Conservation (phyloP, 2,888 invertebrate species). For the Ormia ochracea region DNA sequence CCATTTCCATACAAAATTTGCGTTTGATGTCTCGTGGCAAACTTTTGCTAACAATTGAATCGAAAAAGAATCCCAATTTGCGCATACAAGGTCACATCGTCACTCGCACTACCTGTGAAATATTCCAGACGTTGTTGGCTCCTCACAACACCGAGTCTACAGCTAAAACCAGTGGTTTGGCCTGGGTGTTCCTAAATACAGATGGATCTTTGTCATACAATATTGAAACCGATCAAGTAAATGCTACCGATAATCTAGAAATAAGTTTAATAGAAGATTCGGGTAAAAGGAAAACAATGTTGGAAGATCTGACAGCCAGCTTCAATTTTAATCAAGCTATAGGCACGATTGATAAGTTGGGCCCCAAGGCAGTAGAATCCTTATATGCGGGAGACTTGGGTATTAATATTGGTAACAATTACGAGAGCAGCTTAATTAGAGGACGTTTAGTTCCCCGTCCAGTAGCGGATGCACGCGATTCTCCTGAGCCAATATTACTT, state of each 20-base stretch:
- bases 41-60: constrained; percentile 83
- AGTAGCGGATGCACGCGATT: constrained; percentile 85
- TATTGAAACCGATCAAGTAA: constrained; percentile 83
- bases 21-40: constrained; percentile 87
- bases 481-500: constrained; percentile 82
- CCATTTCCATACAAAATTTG: constrained; percentile 86
- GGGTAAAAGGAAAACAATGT: constrained; percentile 83
- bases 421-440: constrained; percentile 80
- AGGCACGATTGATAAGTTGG: constrained; percentile 86
- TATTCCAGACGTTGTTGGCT: constrained; percentile 85
- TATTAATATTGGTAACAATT: constrained; percentile 84
- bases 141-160: constrained; percentile 78
- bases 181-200: constrained; percentile 87
- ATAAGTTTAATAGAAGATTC: constrained; percentile 85
- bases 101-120: constrained; percentile 87
- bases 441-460: constrained; percentile 83
- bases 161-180: constrained; percentile 82
- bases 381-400: constrained; percentile 88
- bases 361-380: constrained; percentile 88
- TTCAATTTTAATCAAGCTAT: constrained; percentile 81
- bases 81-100: constrained; percentile 84
- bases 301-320: constrained; percentile 84
- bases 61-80: constrained; percentile 81
- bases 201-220: constrained; percentile 88
- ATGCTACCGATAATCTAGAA: constrained; percentile 79